A percentile compares a stretch with the other conserved stretches of the same genome.
These are phyloP conservation scores for Bembecia ichneumoniformis DNA, from an alignment of 2,888 invertebrate species.

Conservation along the genomic window DNA sequence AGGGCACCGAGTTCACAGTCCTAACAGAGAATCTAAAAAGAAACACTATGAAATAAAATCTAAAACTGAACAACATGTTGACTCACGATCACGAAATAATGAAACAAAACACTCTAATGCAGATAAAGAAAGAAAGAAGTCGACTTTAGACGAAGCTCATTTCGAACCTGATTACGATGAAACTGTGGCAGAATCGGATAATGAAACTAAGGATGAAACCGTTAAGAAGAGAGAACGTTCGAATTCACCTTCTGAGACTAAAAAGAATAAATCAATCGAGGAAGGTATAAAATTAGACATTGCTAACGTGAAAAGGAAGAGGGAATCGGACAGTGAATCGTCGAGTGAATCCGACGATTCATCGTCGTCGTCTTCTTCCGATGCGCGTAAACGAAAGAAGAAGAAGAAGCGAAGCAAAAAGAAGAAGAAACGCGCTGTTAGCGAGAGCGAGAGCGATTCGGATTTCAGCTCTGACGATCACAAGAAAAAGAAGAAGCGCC, in stretches of 20 bases:
- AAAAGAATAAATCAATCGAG: constrained; percentile 46
- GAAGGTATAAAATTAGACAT: constrained; percentile 64
- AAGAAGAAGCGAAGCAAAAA: constrained; percentile 76
- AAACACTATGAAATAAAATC: constrained; percentile 32
- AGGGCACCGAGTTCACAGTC: constrained; percentile 31
- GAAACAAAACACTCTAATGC: constrained; percentile 20
- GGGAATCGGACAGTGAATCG: constrained; percentile 56
- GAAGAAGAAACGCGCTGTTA: constrained; percentile 74
- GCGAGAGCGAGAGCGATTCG: constrained; percentile 76
- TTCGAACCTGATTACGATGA: constrained; percentile 84
- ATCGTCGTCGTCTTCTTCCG: constrained; percentile 63
- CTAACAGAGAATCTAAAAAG: constrained; percentile 28
- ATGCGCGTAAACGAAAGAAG: constrained; percentile 73
- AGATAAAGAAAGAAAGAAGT: constrained; percentile 75
- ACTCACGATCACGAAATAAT: constrained; percentile 18
- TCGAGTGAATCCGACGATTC: constrained; percentile 63
- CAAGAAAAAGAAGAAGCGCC: constrained; percentile 78
- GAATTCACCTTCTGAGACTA: constrained; percentile 36
- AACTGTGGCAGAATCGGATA: constrained; percentile 68
- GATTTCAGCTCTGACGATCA: constrained; percentile 78
- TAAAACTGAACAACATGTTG: constrained; percentile 29
- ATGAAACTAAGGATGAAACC: constrained; percentile 72
- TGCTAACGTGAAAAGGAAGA: constrained; percentile 63
- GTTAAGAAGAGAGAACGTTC: constrained; percentile 52
- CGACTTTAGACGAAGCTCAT: constrained; percentile 79